Conservation (phyloP, 2,888 invertebrate species). For the Meta bourneti region DNA sequence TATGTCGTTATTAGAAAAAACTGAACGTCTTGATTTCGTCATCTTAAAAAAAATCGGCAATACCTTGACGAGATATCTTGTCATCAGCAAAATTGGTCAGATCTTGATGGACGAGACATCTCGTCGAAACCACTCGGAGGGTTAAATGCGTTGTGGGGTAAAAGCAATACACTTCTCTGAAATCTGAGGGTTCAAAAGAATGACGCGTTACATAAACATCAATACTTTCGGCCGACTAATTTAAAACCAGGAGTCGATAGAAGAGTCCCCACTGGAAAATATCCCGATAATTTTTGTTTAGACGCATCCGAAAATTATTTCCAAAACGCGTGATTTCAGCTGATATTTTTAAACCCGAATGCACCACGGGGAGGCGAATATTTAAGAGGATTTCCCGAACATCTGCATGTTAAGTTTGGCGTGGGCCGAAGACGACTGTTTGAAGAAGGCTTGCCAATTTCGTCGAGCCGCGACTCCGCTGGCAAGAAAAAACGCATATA, state of each 20-base stretch:
- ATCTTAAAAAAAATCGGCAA: too few relatives aligned
- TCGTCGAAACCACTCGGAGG: too few relatives aligned
- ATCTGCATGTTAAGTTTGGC: too few relatives aligned
- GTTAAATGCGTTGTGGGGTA: too few relatives aligned
- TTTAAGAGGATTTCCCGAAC: neutral
- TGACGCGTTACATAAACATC: too few relatives aligned
- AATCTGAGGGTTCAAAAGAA: too few relatives aligned
- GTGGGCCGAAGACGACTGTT: neutral
- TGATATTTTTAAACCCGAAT: neutral
- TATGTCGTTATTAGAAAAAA: too few relatives aligned
- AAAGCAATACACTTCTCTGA: too few relatives aligned
- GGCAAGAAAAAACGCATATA: neutral
- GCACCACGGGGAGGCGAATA: neutral
- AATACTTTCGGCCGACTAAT: neutral
- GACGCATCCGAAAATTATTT: neutral
- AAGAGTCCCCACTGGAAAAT: neutral
- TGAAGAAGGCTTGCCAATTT: neutral
- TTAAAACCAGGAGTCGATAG: neutral
- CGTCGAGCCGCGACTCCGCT: neutral
- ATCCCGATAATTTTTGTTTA: neutral
- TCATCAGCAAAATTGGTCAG: too few relatives aligned
- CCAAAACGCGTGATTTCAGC: neutral
- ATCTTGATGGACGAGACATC: too few relatives aligned
- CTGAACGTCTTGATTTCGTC: too few relatives aligned
- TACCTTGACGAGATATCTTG: too few relatives aligned